A percentile compares a stretch with the other conserved stretches of the same genome.
Conservation (phyloP, 2,888 invertebrate genomes). For the Serrognathus titanus region DNA sequence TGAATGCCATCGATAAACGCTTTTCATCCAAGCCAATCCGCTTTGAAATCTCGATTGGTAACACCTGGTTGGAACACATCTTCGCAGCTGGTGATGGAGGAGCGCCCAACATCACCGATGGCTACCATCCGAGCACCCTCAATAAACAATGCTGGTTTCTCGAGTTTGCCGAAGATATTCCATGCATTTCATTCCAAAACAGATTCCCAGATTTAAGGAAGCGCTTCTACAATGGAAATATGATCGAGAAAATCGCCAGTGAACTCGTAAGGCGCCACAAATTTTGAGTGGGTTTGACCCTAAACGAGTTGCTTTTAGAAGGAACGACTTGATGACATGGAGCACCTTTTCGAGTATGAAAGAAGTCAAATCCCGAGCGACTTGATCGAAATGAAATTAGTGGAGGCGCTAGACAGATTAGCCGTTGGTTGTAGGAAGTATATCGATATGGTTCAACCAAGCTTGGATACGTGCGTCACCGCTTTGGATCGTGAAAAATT, state of each 20-base stretch:
- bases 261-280: conserved; percentile 54
- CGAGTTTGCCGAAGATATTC: conserved; percentile 58
- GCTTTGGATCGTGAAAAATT: conserved; percentile 37
- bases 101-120: conserved; percentile 22
- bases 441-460: conserved; percentile 41
- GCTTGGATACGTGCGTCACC: conserved; percentile 29
- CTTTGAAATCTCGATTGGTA: conserved; percentile 67
- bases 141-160: conserved; percentile 36
- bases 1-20: conserved; percentile 63
- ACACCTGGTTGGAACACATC: conserved; percentile 49
- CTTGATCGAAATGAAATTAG: conserved; percentile 38
- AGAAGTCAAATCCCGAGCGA: conserved; percentile 24
- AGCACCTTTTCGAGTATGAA: conserved; percentile 39
- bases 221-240: conserved; percentile 66
- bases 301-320: conserved; percentile 30
- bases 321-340: conserved; percentile 42
- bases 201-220: conserved; percentile 65
- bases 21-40: conserved; percentile 56
- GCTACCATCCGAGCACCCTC: conserved; percentile 29
- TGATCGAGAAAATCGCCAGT: conserved; percentile 57
- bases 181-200: conserved; percentile 61
- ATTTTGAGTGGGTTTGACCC: neutral
- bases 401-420: conserved; percentile 40
- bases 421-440: conserved; percentile 42
- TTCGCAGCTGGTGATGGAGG: conserved; percentile 8